Evolutionary conservation across 2,797 vertebrate species (phyloP).

Genomic region (Percopsis omiscomaycus): DNA sequence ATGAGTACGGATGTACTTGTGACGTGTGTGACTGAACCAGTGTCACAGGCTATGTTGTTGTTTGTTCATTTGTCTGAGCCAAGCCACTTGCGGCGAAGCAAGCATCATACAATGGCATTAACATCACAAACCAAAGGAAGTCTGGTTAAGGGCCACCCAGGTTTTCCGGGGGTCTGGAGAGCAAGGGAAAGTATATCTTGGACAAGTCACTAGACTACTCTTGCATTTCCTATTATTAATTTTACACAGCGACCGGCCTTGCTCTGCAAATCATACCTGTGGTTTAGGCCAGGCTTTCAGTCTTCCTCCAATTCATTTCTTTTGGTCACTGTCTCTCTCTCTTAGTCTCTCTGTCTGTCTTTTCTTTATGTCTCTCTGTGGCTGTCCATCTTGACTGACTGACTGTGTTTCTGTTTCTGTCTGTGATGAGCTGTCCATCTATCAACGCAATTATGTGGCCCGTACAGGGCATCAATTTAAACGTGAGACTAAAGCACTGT

Average conservation of each 20-base stretch:
- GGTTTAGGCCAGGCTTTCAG: conserved; percentile 61
- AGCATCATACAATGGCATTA: conserved; percentile 75
- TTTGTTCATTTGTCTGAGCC: conserved; percentile 61
- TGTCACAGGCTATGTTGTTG: conserved; percentile 51
- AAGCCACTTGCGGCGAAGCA: conserved; percentile 66
- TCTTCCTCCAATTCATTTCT: conserved; percentile 18
- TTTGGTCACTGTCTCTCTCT: conserved; percentile 40
- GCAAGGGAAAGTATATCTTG: conserved; percentile 77
- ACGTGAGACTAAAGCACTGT: no score
- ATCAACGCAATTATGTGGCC: neutral
- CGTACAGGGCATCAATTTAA: no score
- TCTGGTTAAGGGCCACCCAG: conserved; percentile 76
- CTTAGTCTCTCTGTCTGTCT: conserved; percentile 34
- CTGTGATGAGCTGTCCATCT: conserved; percentile 1
- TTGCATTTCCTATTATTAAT: conserved; percentile 81
- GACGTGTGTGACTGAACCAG: conserved; percentile 38
- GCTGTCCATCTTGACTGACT: conserved; percentile 18
- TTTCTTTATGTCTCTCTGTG: conserved; percentile 5
- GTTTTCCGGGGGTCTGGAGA: conserved; percentile 69
- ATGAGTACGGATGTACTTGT: conserved; percentile 17
- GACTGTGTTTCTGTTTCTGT: conserved; percentile 36
- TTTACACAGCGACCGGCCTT: conserved; percentile 68
- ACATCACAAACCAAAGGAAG: conserved; percentile 78
- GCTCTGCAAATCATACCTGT: conserved; percentile 76
- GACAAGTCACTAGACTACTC: conserved; percentile 70